Base-by-base conservation (phyloP, 2,888 invertebrate genomes). In the Drosophila monieri region DNA sequence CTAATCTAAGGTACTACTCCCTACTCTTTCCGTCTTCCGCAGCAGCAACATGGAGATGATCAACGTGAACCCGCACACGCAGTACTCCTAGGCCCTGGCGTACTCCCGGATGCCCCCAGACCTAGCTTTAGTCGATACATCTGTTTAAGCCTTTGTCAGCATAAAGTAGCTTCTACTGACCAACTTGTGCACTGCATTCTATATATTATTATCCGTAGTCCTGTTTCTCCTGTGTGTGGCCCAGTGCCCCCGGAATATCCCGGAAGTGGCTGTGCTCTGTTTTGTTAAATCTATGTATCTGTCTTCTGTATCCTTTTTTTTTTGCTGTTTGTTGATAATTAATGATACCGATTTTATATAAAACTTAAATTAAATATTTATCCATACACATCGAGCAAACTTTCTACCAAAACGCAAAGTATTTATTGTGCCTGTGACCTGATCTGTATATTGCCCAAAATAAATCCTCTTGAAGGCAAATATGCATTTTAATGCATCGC, bases 31-130 rank as follows among this genome's bases (percentile, higher is more conserved):
- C 41, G 15, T 6, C 48, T 15, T 41, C 35, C 35, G 25, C 55
- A 78, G 78, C 93, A 97, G 97, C 92, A 95, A 96, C 48, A 96
- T 95, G 80, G 97, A 97, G 92, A 96, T 97, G 95, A 96, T 97
- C 89, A 97, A 96, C 92, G 97, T 97, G 54, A 97, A 96, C 90
- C 96, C 96, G 39, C 94, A 96, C 84, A 97, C 97, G 32, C 95
- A 96, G 12, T 97, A 97, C 91, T 95, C 95, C 77, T 95, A 94
- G 93, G 68, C 54, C 30, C n/a, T 15, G 48, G 48, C 44, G 27
- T 44, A 64, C 39, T 39, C 39, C 55, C 54, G 62, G 65, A 64
- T 14, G 65, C 55, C 35, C 44, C 14, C n/a, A n/a, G 37, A 56
- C 48, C 18, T 62, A 64, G 55, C 64, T 49, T 56, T 66, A 66